These are phyloP conservation scores for Pseudomyrmex pallidus DNA, from an alignment of 1,140 invertebrate genomes.

Conservation along the genomic window DNA sequence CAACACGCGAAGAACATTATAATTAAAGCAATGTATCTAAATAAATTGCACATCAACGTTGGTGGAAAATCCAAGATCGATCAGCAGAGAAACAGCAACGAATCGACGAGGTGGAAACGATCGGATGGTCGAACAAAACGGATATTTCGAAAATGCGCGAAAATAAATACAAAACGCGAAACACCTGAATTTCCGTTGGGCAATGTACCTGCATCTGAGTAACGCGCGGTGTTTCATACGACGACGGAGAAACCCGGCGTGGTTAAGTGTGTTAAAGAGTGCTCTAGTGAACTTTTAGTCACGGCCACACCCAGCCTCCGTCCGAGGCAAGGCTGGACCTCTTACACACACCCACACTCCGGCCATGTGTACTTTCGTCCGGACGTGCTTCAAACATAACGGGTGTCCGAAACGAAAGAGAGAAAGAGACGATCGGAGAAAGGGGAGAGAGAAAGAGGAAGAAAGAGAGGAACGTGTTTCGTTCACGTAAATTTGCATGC, in stretches of 20 bases:
- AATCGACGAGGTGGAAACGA: conserved; percentile 3
- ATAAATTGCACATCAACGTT: no score
- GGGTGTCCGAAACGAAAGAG: conserved; percentile 47
- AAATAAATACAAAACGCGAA: background rate
- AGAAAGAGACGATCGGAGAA: conserved; percentile 1
- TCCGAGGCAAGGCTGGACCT: conserved; percentile 81
- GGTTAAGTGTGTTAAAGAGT: conserved; percentile 76
- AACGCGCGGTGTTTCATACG: conserved; percentile 14
- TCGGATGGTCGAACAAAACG: background rate
- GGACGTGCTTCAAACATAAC: conserved; percentile 66
- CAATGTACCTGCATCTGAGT: conserved; percentile 20
- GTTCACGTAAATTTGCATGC: conserved; percentile 4
- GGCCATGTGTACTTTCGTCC: conserved; percentile 67
- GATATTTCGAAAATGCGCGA: background rate
- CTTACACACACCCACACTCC: conserved; percentile 80
- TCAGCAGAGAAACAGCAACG: no score
- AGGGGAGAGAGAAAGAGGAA: background rate
- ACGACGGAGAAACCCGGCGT: conserved; percentile 66
- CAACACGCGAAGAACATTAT: background rate
- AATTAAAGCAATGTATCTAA: background rate
- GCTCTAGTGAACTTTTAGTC: conserved; percentile 85
- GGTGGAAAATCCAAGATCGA: no score
- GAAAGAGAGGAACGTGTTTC: background rate
- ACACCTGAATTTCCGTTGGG: background rate
- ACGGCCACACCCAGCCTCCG: conserved; percentile 84